phyloP scores from a whole-genome alignment of 1,140 invertebrate species.

The Orchestia grillus region DNA sequence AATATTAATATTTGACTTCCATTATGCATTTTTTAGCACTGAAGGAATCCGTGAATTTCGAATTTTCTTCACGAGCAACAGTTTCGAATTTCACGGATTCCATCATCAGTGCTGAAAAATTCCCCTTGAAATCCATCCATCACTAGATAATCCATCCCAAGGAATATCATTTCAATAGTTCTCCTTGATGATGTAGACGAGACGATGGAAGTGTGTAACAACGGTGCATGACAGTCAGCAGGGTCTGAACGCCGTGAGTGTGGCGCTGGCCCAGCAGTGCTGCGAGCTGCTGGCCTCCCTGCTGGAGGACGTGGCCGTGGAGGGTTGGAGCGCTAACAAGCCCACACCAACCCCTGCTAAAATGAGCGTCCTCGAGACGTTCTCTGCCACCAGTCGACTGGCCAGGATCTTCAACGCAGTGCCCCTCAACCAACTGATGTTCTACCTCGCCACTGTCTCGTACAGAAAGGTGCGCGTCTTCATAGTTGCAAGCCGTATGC shows the following conservation, averaged over 20 bases:
- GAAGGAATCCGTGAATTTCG: no score
- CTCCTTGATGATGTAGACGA: not conserved
- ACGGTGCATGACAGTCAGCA: slow-evolving; percentile 76
- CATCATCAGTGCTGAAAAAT: no score
- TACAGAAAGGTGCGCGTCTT: slow-evolving; percentile 81
- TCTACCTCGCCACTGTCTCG: slow-evolving; percentile 87
- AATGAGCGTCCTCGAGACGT: slow-evolving; percentile 70
- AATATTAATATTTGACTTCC: no score
- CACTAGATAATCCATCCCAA: no score
- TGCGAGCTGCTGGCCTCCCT: slow-evolving; percentile 78
- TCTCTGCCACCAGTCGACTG: slow-evolving; percentile 79
- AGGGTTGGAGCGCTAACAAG: slow-evolving; percentile 69
- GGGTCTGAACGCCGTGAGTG: slow-evolving; percentile 85
- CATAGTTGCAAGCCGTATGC: not conserved
- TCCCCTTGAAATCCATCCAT: no score
- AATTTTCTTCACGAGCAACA: no score
- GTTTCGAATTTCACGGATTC: no score
- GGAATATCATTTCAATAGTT: no score
- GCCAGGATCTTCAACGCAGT: slow-evolving; percentile 78
- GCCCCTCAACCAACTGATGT: slow-evolving; percentile 84
- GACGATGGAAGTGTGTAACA: not conserved
- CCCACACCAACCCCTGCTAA: slow-evolving; percentile 68
- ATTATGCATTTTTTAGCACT: no score
- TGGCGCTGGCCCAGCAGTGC: slow-evolving; percentile 83
- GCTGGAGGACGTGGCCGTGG: slow-evolving; percentile 79